A percentile compares a stretch with the other conserved stretches of the same genome.
These are phyloP conservation scores for Syrista parreyssii DNA, from an alignment of 2,888 invertebrate genomes.

Conservation along the genomic window DNA sequence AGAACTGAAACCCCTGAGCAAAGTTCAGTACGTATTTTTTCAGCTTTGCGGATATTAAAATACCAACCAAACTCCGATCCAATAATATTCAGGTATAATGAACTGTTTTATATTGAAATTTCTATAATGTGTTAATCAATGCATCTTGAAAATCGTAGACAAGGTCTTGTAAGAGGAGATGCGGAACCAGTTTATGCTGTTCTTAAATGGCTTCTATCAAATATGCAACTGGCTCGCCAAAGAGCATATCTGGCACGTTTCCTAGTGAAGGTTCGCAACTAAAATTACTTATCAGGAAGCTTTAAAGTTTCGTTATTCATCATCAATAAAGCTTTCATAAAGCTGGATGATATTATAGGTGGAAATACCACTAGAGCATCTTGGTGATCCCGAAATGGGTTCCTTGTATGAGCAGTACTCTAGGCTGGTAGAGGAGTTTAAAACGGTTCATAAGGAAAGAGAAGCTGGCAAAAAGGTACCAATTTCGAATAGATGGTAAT, in stretches of 20 bases:
- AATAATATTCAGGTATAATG: constrained; percentile 49
- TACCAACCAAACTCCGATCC: constrained; percentile 76
- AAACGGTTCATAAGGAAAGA: constrained; percentile 79
- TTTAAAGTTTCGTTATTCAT: neutral
- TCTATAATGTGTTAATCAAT: neutral
- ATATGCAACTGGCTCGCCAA: constrained; percentile 80
- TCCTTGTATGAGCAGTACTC: constrained; percentile 79
- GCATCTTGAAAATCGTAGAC: constrained; percentile 61
- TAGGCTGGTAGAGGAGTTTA: constrained; percentile 83
- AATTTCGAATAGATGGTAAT: constrained; percentile 23
- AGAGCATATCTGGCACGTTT: constrained; percentile 81
- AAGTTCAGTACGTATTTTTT: constrained; percentile 78
- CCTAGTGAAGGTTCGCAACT: constrained; percentile 50
- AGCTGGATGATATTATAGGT: constrained; percentile 66
- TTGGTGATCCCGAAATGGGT: constrained; percentile 79
- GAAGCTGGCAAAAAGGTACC: constrained; percentile 66
- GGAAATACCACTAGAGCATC: constrained; percentile 80
- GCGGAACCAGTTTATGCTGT: constrained; percentile 81
- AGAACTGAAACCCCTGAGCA: constrained; percentile 81
- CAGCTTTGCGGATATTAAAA: constrained; percentile 80
- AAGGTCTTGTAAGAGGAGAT: constrained; percentile 79
- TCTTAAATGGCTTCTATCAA: constrained; percentile 82
- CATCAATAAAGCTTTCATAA: neutral
- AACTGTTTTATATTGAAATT: neutral
- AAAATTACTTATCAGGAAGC: neutral